These are phyloP conservation scores for Bubalus kerabau DNA, from an alignment of 2,113 vertebrate genomes.

Conservation along the genomic window DNA sequence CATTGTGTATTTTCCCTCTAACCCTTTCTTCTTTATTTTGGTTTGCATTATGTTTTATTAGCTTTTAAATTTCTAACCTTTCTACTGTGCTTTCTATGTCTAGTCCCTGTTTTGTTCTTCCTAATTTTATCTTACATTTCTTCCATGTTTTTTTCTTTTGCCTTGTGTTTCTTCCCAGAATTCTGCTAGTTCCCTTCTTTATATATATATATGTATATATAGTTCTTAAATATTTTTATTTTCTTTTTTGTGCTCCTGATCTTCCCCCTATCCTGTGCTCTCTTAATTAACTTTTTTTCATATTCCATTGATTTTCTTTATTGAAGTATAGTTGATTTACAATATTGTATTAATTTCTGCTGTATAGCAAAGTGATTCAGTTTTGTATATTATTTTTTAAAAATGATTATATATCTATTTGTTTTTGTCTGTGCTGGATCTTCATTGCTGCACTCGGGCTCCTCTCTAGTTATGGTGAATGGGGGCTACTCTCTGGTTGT, in stretches of 20 bases:
- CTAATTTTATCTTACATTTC: background rate
- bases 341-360: background rate
- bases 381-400: background rate
- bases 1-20: background rate
- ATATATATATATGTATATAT: background rate
- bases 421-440: background rate
- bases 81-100: background rate
- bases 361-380: background rate
- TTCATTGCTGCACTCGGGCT: background rate
- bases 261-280: background rate
- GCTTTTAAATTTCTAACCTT: background rate
- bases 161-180: background rate
- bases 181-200: background rate
- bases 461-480: background rate
- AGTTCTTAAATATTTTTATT: background rate
- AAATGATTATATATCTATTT: background rate
- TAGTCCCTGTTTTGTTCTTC: background rate
- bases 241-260: background rate
- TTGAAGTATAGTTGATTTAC: background rate
- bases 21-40: background rate
- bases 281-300: background rate
- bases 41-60: background rate
- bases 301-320: background rate
- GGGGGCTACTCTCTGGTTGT: background rate
- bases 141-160: background rate